Conservation (phyloP, 92 coral and sea anemone species). For the Plumapathes pennacea region DNA sequence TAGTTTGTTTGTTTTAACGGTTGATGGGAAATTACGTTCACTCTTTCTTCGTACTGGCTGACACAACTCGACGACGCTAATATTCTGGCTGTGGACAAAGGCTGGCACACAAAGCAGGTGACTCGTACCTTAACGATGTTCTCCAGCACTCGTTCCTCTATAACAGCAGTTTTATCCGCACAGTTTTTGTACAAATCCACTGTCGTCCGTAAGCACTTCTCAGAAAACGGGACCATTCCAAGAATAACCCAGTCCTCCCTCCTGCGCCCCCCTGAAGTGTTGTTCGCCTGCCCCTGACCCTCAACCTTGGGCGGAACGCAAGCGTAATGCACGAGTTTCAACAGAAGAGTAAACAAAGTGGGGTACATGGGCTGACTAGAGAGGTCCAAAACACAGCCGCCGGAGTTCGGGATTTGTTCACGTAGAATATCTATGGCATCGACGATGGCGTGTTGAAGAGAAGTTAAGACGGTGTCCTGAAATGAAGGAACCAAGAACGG, state of each 20-base stretch:
- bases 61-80: too few relatives aligned
- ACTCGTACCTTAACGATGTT: slow-evolving; percentile 79
- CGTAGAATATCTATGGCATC: slow-evolving; percentile 81
- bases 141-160: slow-evolving; percentile 87
- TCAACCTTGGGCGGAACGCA: slow-evolving; percentile 76
- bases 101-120: too few relatives aligned
- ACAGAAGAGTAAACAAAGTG: slow-evolving; percentile 70
- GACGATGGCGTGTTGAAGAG: slow-evolving; percentile 84
- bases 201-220: slow-evolving; percentile 71
- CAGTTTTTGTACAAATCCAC: slow-evolving; percentile 80
- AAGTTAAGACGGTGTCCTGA: slow-evolving; percentile 82
- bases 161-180: slow-evolving; percentile 76
- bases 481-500: slow-evolving; percentile 89
- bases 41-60: too few relatives aligned
- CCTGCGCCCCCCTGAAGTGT: slow-evolving; percentile 24
- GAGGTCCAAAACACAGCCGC: slow-evolving; percentile 85
- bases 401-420: slow-evolving; percentile 78
- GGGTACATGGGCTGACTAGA: slow-evolving; percentile 98
- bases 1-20: too few relatives aligned
- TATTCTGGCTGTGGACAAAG: too few relatives aligned
- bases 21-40: too few relatives aligned
- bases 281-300: slow-evolving; percentile 33
- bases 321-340: slow-evolving; percentile 74
- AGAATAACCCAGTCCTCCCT: slow-evolving; percentile 87
- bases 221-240: slow-evolving; percentile 80